phyloP scores from a whole-genome alignment of 2,113 vertebrate genomes.

The Chinchilla lanigera region DNA sequence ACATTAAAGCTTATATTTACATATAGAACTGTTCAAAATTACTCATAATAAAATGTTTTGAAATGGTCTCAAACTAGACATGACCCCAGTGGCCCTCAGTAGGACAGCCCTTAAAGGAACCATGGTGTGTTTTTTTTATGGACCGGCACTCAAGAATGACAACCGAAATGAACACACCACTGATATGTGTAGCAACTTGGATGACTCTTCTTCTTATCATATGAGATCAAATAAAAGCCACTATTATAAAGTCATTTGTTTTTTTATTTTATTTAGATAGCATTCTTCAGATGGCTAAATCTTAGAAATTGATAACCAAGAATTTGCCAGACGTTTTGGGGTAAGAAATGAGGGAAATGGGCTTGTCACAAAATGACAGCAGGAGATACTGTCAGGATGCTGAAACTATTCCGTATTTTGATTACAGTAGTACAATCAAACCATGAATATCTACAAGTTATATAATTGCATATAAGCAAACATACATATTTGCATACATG shows the following conservation, averaged over 20 bases:
- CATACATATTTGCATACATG: too few species aligned
- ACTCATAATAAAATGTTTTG: not conserved
- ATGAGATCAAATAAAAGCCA: not conserved
- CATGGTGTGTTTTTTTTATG: accelerated
- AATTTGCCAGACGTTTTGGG: not conserved
- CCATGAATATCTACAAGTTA: not conserved
- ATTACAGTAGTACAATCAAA: not conserved
- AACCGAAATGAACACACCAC: not conserved
- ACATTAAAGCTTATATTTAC: not conserved
- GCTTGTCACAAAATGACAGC: not conserved
- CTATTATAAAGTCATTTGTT: not conserved
- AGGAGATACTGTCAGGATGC: not conserved
- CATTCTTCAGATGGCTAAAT: not conserved
- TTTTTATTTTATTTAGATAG: not conserved
- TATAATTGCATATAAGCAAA: not conserved
- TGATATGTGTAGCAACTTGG: not conserved
- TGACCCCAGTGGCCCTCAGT: accelerated
- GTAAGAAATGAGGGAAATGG: accelerated
- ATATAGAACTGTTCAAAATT: not conserved
- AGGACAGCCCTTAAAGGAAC: not conserved
- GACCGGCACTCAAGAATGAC: not conserved
- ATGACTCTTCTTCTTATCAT: not conserved
- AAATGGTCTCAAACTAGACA: not conserved
- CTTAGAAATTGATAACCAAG: not conserved
- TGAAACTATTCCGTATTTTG: not conserved